Conservation (phyloP, 1,140 invertebrate species). For the Littorina saxatilis region DNA sequence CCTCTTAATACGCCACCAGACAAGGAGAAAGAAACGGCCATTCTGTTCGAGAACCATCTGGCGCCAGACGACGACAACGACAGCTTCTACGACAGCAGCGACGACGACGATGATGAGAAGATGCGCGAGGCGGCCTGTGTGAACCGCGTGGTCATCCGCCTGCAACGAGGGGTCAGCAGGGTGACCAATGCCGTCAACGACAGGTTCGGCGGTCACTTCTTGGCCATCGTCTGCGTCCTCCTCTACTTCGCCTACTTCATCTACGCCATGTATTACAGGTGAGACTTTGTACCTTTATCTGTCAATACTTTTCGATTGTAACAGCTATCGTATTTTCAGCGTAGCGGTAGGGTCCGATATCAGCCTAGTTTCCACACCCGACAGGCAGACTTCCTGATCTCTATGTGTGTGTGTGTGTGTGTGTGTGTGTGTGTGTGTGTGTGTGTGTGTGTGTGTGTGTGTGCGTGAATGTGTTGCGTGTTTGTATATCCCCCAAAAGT, state of each 20-base stretch:
- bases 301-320: no score
- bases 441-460: no score
- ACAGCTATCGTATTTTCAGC: no score
- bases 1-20: no score
- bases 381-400: not conserved
- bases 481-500: no score
- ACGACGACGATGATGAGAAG: no score
- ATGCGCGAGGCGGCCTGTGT: not conserved
- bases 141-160: not conserved
- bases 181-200: not conserved
- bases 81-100: no score
- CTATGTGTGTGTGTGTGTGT: no score
- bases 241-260: conserved; percentile 35
- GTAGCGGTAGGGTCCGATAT: no score
- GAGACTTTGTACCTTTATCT: not conserved
- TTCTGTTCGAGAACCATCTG: not conserved
- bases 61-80: not conserved
- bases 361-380: not conserved
- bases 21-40: no score
- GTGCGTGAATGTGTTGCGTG: no score
- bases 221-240: not conserved
- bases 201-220: conserved; percentile 8
- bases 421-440: no score
- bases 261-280: conserved; percentile 33
- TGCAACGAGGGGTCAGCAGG: not conserved